These are phyloP conservation scores for Coendou prehensilis DNA, from an alignment of 2,797 vertebrate genomes.

Conservation along the genomic window DNA sequence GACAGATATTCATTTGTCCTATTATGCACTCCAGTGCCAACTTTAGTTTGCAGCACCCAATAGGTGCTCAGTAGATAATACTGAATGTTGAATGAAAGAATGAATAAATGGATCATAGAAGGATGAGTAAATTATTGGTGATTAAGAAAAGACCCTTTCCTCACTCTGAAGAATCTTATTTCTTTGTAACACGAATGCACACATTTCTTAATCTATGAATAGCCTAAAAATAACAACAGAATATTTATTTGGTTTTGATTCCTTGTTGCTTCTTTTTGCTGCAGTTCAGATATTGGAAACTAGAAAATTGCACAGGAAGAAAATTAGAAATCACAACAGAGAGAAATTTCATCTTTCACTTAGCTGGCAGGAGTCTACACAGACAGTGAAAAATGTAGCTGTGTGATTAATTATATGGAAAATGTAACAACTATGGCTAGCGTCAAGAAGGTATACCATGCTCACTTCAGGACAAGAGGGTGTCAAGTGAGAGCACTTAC, in stretches of 20 bases:
- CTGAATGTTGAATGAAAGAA: background rate
- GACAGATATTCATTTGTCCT: background rate
- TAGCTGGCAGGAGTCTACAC: background rate
- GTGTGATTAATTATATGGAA: background rate
- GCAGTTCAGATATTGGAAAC: background rate
- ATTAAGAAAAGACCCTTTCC: background rate
- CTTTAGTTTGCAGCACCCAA: background rate
- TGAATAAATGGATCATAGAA: background rate
- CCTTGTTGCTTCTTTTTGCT: conserved; percentile 7
- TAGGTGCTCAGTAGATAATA: background rate
- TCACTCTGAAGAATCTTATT: background rate
- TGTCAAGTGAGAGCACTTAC: background rate
- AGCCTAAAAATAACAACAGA: background rate
- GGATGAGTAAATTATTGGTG: background rate
- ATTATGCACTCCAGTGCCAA: background rate
- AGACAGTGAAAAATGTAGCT: background rate
- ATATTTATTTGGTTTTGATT: background rate
- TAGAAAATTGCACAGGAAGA: background rate
- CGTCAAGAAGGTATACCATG: background rate
- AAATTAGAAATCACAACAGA: background rate
- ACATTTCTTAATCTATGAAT: background rate
- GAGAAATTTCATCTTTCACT: background rate
- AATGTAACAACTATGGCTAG: background rate
- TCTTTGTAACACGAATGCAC: background rate
- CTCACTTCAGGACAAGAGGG: background rate